Percentiles rank a stretch among this genome's conserved stretches.
These are phyloP conservation scores for Podiceps cristatus DNA, from an alignment of 2,113 vertebrate species.

Conservation along the genomic window DNA sequence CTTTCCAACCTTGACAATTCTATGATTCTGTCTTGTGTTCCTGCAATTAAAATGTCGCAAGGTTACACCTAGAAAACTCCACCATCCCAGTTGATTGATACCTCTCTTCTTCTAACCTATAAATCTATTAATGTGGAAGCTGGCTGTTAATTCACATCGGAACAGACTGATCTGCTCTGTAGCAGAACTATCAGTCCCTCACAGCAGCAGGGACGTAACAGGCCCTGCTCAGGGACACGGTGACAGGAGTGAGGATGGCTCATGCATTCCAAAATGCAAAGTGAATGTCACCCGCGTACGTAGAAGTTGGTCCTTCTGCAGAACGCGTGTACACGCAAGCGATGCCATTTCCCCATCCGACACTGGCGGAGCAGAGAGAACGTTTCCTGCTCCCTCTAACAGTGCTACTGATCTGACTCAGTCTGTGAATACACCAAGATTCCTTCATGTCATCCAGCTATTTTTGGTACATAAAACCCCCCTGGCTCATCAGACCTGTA, in stretches of 20 bases:
- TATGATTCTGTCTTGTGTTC: not conserved
- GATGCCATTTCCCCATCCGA: not conserved
- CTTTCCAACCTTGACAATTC: too few relatives aligned
- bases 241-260: fast-evolving
- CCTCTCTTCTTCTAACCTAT: not conserved
- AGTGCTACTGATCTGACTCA: not conserved
- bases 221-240: not conserved
- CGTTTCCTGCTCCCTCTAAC: not conserved
- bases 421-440: not conserved
- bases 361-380: not conserved
- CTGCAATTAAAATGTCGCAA: not conserved
- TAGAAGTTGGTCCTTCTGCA: not conserved
- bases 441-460: not conserved
- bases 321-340: not conserved
- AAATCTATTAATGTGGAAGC: not conserved
- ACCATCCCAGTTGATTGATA: not conserved
- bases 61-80: not conserved
- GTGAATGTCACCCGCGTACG: not conserved
- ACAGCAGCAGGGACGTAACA: not conserved
- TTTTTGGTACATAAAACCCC: not conserved
- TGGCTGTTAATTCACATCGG: not conserved
- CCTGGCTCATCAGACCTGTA: not conserved
- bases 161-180: not conserved
- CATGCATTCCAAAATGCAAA: not conserved
- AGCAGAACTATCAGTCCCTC: not conserved